These are phyloP conservation scores for Miichthys miiuy DNA, from an alignment of 2,797 vertebrate genomes.

Conservation along the genomic window DNA sequence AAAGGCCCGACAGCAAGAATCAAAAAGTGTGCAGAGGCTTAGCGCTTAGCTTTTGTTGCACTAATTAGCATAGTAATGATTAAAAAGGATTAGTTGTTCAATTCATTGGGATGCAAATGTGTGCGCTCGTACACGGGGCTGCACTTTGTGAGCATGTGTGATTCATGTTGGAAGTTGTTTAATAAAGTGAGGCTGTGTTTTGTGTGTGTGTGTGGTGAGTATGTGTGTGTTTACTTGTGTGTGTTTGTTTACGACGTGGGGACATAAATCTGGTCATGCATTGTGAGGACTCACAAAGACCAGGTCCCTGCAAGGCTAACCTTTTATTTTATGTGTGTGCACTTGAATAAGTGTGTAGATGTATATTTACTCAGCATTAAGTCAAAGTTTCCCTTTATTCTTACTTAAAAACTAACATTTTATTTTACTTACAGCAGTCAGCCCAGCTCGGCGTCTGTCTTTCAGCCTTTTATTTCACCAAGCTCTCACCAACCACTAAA, in stretches of 20 bases:
- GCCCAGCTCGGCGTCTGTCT: no score
- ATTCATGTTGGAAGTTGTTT: conserved; percentile 13
- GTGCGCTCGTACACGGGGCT: neutral
- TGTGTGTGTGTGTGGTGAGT: neutral
- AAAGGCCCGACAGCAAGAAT: conserved; percentile 30
- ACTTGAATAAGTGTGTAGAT: neutral
- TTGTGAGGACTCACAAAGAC: neutral
- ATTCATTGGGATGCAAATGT: conserved; percentile 54
- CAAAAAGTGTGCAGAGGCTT: conserved; percentile 35
- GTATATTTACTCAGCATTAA: neutral
- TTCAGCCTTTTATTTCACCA: no score
- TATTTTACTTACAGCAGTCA: no score
- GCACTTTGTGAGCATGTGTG: neutral
- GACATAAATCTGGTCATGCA: neutral
- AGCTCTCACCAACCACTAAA: no score
- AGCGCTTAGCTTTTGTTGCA: conserved; percentile 39
- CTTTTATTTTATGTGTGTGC: neutral
- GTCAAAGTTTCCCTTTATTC: no score
- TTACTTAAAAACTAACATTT: no score
- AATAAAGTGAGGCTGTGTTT: neutral
- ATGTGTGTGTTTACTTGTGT: neutral
- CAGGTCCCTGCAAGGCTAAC: neutral
- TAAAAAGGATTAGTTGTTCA: conserved; percentile 55
- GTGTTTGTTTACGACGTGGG: neutral
- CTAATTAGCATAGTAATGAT: conserved; percentile 73